Percentiles rank a stretch among this genome's conserved stretches.
These are phyloP conservation scores for Apantesis nais DNA, from an alignment of 2,888 invertebrate species.

Conservation along the genomic window DNA sequence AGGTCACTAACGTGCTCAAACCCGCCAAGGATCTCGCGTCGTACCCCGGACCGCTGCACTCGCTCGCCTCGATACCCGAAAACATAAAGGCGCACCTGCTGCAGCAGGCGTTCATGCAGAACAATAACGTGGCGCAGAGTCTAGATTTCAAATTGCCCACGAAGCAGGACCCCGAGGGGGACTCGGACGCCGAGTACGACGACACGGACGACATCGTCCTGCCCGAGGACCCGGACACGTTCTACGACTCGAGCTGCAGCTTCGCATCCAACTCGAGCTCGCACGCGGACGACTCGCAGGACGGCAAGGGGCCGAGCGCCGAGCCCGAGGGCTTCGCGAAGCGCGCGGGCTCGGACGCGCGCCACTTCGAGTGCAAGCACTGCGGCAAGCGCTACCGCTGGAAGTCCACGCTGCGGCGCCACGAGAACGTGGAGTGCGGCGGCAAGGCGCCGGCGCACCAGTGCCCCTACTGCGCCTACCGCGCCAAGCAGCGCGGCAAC, in stretches of 20 bases:
- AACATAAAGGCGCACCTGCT: slow-evolving; percentile 70
- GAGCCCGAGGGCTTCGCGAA: slow-evolving; percentile 65
- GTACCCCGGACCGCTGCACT: slow-evolving; percentile 38
- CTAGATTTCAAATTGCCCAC: slow-evolving; percentile 58
- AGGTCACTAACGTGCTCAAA: slow-evolving; percentile 58
- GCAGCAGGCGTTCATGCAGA: slow-evolving; percentile 73
- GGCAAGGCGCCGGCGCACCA: slow-evolving; percentile 93
- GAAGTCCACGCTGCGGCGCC: slow-evolving; percentile 93
- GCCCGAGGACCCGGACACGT: slow-evolving; percentile 74
- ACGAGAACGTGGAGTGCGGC: slow-evolving; percentile 94
- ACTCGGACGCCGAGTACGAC: slow-evolving; percentile 81
- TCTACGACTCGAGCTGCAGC: slow-evolving; percentile 53
- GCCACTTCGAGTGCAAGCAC: slow-evolving; percentile 91
- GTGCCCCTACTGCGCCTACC: slow-evolving; percentile 91
- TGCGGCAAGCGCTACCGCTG: slow-evolving; percentile 95
- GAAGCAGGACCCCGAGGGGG: slow-evolving; percentile 76
- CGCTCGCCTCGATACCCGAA: slow-evolving; percentile 60
- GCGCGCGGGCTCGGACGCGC: slow-evolving; percentile 75
- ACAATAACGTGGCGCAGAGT: slow-evolving; percentile 66
- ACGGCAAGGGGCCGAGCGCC: slow-evolving; percentile 29
- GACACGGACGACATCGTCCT: slow-evolving; percentile 83
- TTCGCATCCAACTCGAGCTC: slow-evolving; percentile 36
- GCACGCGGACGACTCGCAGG: slow-evolving; percentile 42
- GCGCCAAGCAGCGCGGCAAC: slow-evolving; percentile 93
- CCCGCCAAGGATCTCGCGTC: slow-evolving; percentile 47